Percentiles rank a stretch among this genome's conserved stretches.
These are phyloP conservation scores for Aporrectodea caliginosa DNA, from an alignment of 1,140 invertebrate genomes.

Conservation along the genomic window DNA sequence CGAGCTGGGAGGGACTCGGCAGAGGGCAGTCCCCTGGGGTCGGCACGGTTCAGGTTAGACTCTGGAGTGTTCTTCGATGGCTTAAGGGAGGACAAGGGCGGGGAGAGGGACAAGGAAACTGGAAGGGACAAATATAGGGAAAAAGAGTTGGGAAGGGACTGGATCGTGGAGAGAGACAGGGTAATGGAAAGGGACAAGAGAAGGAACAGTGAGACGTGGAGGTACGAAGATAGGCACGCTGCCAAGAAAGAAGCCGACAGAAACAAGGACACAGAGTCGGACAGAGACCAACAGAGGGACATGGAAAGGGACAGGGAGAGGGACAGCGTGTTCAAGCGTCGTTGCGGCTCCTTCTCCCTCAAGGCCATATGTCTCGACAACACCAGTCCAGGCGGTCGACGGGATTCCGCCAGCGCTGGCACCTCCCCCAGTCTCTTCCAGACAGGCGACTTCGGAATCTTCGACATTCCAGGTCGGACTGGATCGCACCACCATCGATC, in stretches of 20 bases:
- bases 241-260: not conserved
- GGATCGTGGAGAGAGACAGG: not conserved
- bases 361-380: not conserved
- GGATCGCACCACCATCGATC: not conserved
- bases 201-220: not conserved
- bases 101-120: not conserved
- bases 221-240: not conserved
- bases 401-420: not conserved
- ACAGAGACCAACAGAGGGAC: slow-evolving; percentile 33
- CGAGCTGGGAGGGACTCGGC: not conserved
- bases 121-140: not conserved
- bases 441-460: not conserved
- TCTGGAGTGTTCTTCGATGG: not conserved
- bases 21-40: not conserved
- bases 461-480: not conserved
- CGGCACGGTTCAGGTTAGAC: not conserved
- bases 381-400: not conserved
- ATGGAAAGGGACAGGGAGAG: not conserved
- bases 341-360: not conserved
- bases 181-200: not conserved
- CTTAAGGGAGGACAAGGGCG: not conserved
- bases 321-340: too few relatives aligned
- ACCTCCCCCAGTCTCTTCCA: not conserved
- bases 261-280: slow-evolving; percentile 48
- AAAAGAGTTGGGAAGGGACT: not conserved